Conservation (phyloP, 2,797 vertebrate genomes). For the Anguilla pacifica region DNA sequence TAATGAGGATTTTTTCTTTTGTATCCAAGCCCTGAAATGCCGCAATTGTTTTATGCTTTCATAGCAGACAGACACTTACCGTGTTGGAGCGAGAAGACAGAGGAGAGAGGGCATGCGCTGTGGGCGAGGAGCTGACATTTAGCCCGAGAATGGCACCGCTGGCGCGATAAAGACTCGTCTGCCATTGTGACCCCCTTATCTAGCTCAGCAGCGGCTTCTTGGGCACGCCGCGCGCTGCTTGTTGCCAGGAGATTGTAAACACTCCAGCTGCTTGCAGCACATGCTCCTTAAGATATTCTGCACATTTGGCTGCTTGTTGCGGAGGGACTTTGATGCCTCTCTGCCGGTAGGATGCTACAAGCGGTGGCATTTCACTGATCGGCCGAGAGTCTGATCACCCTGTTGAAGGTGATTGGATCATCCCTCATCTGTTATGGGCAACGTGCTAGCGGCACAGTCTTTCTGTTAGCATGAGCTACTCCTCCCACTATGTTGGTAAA, state of each 20-base stretch:
- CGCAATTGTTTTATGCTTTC: neutral
- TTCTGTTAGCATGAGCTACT: neutral
- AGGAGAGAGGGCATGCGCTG: neutral
- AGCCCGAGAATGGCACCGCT: constrained; percentile 33
- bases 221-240: neutral
- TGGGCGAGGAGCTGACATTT: neutral
- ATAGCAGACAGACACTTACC: neutral
- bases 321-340: neutral
- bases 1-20: neutral
- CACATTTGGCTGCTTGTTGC: neutral
- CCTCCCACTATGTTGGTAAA: neutral
- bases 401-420: neutral
- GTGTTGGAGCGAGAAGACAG: neutral
- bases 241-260: neutral
- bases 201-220: neutral
- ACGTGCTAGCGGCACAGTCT: neutral
- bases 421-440: neutral
- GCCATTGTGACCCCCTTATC: neutral
- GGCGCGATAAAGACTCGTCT: neutral
- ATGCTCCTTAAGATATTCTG: neutral
- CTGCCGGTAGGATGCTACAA: neutral
- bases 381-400: neutral
- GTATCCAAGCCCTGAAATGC: constrained; percentile 2
- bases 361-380: neutral
- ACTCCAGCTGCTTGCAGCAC: neutral